phyloP scores from a whole-genome alignment of 2,113 vertebrate genomes.

The Coregonus clupeaformis region DNA sequence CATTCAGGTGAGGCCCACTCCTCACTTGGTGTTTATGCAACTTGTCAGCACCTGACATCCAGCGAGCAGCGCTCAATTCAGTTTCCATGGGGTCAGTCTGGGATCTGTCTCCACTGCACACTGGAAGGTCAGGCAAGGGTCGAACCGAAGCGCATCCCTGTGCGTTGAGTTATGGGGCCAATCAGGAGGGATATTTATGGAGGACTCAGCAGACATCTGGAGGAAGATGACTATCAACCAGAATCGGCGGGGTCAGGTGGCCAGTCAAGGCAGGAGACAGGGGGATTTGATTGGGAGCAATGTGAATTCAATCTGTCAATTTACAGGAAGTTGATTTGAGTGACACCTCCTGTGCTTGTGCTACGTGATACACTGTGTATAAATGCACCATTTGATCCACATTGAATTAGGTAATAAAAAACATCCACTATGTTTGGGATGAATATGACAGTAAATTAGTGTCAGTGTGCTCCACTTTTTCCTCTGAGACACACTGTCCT shows the following conservation, averaged over 20 bases:
- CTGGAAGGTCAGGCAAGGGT: slow-evolving; percentile 54
- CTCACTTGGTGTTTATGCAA: slow-evolving; percentile 56
- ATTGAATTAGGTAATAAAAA: not conserved
- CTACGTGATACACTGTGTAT: not conserved
- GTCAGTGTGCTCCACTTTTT: not conserved
- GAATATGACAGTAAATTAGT: no score
- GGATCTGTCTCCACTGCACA: slow-evolving; percentile 45
- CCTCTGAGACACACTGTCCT: not conserved
- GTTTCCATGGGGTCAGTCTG: slow-evolving; percentile 37
- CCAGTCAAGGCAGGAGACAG: no score
- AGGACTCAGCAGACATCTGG: slow-evolving; percentile 38
- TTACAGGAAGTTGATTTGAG: not conserved
- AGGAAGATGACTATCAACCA: no score
- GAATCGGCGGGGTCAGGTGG: not conserved
- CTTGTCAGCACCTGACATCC: slow-evolving; percentile 61
- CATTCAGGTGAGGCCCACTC: slow-evolving; percentile 38
- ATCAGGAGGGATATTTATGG: slow-evolving; percentile 46
- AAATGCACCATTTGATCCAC: not conserved
- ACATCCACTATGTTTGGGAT: no score
- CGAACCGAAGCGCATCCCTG: not conserved
- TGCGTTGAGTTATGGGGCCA: slow-evolving; percentile 27
- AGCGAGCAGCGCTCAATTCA: slow-evolving; percentile 40
- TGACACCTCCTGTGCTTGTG: not conserved
- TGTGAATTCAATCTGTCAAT: not conserved
- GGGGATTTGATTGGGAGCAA: not conserved